These are phyloP conservation scores for Paramormyrops kingsleyae DNA, from an alignment of 2,113 vertebrate genomes.

Conservation along the genomic window DNA sequence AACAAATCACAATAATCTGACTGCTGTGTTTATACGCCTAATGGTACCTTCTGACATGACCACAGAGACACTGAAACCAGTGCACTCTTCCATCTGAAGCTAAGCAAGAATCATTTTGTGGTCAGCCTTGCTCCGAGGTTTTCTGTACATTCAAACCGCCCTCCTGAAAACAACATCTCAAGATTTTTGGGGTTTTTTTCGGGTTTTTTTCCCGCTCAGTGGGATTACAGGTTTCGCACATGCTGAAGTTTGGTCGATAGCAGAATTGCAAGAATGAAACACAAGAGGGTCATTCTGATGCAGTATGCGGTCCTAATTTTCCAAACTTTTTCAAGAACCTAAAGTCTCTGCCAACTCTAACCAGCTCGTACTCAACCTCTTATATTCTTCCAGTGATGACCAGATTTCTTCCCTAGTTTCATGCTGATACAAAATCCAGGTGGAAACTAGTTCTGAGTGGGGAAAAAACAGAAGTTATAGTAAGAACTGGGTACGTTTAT, in stretches of 20 bases:
- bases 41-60: not conserved
- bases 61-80: not conserved
- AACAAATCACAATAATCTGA: not conserved
- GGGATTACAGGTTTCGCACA: not conserved
- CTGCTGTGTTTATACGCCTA: not conserved
- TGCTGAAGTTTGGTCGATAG: slow-evolving; percentile 2
- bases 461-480: not conserved
- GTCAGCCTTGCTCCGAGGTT: not conserved
- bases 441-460: not conserved
- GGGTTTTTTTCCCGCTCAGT: not conserved
- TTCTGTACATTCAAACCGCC: not conserved
- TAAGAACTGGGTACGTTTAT: not conserved
- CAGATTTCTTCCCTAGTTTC: not conserved
- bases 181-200: not conserved
- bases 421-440: not conserved
- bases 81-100: not conserved
- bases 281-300: not conserved
- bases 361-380: not conserved
- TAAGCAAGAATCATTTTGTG: not conserved
- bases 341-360: not conserved
- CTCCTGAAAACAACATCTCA: not conserved
- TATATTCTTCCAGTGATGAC: slow-evolving; percentile 6
- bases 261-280: not conserved
- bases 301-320: slow-evolving; percentile 1
- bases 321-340: not conserved